Conservation (phyloP, 1,140 invertebrate species). For the Ectropis grisescens region DNA sequence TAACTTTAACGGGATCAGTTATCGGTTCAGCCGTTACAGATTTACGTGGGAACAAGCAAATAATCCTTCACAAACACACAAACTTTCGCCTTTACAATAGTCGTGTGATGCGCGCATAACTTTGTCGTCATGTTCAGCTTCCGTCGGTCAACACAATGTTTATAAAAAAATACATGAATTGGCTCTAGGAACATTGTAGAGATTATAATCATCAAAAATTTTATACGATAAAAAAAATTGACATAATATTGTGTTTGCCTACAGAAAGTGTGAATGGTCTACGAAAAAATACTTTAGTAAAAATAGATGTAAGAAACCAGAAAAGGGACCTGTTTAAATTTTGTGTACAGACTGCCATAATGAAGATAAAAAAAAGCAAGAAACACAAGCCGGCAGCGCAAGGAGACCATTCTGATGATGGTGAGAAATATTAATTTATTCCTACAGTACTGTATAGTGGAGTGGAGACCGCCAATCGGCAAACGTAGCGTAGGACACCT, state of each 20-base stretch:
- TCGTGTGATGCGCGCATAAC: no score
- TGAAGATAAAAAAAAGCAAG: slow-evolving; percentile 17
- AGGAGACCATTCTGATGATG: slow-evolving; percentile 13
- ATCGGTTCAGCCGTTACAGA: no score
- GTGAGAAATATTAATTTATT: no score
- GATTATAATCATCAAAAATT: background rate
- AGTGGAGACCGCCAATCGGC: no score
- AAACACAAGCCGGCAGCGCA: slow-evolving; percentile 11
- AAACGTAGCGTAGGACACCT: no score
- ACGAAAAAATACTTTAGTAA: slow-evolving; percentile 24
- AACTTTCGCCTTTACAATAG: no score
- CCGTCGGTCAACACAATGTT: slow-evolving; percentile 22
- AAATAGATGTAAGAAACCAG: slow-evolving; percentile 31
- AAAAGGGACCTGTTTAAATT: slow-evolving; percentile 36
- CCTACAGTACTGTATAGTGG: no score
- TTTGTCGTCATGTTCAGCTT: no score
- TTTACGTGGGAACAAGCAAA: no score
- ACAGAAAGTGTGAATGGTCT: slow-evolving; percentile 37
- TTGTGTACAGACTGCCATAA: slow-evolving; percentile 37
- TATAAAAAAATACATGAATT: slow-evolving; percentile 15
- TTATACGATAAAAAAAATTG: background rate
- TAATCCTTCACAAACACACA: no score
- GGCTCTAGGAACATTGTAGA: slow-evolving; percentile 19
- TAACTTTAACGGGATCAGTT: no score
- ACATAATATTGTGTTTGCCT: slow-evolving; percentile 33